Evolutionary conservation across 1,140 invertebrate species (phyloP), one percentile per base, ranked within the genome.

Genomic region (Pseudomyrmex gracilis): DNA sequence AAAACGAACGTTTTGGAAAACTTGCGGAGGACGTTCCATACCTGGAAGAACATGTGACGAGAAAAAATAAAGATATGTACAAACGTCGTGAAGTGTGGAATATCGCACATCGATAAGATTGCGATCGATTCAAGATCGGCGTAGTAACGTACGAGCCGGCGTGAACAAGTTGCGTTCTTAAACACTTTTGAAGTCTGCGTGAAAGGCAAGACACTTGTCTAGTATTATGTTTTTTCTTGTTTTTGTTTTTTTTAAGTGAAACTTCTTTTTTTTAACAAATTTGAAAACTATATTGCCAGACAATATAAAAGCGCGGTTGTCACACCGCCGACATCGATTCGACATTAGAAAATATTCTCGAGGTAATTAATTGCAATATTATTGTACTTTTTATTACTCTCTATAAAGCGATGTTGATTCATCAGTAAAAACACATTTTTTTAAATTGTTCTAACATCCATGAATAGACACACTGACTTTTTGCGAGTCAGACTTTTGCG

Each of bases 31-130:
- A 51, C 1, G 22, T 13, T 15, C 22, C 12, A 1, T 13, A 22
- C 2, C 13, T 15, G 47, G n/a, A 66, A 47, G 8, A n/a, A 76
- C 45, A 8, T 15, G 74, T 10, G 49, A 47, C 20, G 9, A 24
- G 12, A 24, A 78, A 53, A 78, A 68, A 68, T 47, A 51, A 51
- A 68, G 68, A 51, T 51, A 51, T 4, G 12, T 13, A 8, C 10
- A 51, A 12, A 47, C 20, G 12, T 13, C 20, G 76, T 49, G 43
- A 24, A 78, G 12, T 45, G 34, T 57, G 34, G 64, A 70, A 13
- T 70, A 47, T 70, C 66, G 20, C 47, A 17, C 12, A 66, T 34
- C 22, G 74, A 78, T 70, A 70, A 78, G 64, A 78, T 76, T 58
- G 58, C 45, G 22, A 64, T 22, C 17, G 15, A 5, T 55, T 45